A percentile compares a stretch with the other conserved stretches of the same genome.
Conservation (phyloP, 2,888 invertebrate species). For the Bembecia ichneumoniformis region DNA sequence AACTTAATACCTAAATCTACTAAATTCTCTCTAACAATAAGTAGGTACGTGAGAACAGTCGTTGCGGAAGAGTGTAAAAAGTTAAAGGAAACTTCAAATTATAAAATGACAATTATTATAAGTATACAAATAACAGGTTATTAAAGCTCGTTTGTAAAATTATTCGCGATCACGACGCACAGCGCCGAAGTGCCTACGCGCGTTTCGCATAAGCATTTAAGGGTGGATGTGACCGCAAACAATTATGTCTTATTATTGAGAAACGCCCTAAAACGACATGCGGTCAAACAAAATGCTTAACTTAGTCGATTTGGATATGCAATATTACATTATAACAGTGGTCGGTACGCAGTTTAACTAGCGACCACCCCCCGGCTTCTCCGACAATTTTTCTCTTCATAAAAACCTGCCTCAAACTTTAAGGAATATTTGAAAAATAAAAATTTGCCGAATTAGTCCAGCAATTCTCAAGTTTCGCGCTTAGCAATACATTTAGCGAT, state of each 20-base stretch:
- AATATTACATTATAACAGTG: too few relatives aligned
- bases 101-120: constrained; percentile 14
- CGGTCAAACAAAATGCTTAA: constrained; percentile 24
- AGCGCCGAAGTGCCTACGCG: constrained; percentile 25
- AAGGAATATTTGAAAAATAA: too few relatives aligned
- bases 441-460: too few relatives aligned
- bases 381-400: too few relatives aligned
- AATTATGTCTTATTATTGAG: constrained; percentile 39
- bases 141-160: constrained; percentile 35
- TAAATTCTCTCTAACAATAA: too few relatives aligned
- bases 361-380: too few relatives aligned
- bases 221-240: constrained; percentile 44
- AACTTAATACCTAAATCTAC: too few relatives aligned
- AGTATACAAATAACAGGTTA: constrained; percentile 31
- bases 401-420: too few relatives aligned
- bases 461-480: too few relatives aligned
- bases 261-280: constrained; percentile 36
- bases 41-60: not conserved
- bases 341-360: too few relatives aligned
- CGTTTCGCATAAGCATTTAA: constrained; percentile 44
- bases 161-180: constrained; percentile 36
- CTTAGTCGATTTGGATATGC: too few relatives aligned
- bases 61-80: constrained; percentile 2
- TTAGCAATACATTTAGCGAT: too few relatives aligned
- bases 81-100: constrained; percentile 15